phyloP scores from a whole-genome alignment of 2,113 vertebrate genomes.

The Narcine bancroftii region DNA sequence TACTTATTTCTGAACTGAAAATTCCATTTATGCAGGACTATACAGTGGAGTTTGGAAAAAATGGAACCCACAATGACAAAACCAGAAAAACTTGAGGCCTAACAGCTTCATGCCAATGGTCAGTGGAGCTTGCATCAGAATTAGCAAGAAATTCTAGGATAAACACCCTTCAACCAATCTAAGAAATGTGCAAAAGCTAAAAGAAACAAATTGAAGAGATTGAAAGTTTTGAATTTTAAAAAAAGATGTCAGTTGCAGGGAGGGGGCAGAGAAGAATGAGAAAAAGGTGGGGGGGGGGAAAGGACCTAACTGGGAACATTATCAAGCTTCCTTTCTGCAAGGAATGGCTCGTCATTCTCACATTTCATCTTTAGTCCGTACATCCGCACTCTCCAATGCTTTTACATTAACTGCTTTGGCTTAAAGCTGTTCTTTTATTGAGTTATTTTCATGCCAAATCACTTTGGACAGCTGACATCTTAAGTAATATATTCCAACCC shows the following conservation, averaged over 20 bases:
- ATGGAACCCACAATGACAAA: not conserved
- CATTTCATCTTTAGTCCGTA: not conserved
- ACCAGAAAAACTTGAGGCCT: not conserved
- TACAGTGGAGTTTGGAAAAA: not conserved
- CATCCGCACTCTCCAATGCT: not conserved
- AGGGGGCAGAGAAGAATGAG: too few species aligned
- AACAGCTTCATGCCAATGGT: too few species aligned
- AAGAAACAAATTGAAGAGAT: not conserved
- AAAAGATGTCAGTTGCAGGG: too few species aligned
- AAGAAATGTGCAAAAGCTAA: not conserved
- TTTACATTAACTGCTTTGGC: not conserved
- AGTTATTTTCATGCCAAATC: not conserved
- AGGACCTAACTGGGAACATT: not conserved
- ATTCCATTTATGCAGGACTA: not conserved
- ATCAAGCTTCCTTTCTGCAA: not conserved
- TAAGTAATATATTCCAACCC: not conserved
- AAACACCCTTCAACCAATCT: not conserved
- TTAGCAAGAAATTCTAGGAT: not conserved
- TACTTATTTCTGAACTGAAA: not conserved
- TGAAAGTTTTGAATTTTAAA: not conserved
- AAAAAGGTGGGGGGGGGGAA: too few species aligned
- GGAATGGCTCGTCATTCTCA: not conserved
- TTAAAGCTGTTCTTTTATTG: not conserved
- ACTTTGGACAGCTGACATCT: not conserved
- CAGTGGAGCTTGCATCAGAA: too few species aligned